Conservation (phyloP, 2,797 vertebrate species). For the Mormyrus proboscirostris region DNA sequence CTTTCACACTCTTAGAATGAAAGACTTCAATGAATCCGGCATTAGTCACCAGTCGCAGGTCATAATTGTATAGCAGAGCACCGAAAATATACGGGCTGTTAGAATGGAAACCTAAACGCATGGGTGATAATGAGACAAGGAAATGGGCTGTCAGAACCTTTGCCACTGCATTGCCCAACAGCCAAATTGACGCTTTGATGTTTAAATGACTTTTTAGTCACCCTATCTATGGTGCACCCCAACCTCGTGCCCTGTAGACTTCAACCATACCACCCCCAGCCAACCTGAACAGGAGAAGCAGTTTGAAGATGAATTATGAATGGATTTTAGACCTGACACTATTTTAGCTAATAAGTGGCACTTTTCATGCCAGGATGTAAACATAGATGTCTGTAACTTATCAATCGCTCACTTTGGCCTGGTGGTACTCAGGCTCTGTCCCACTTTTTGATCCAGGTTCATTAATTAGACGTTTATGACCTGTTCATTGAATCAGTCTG, state of each 20-base stretch:
- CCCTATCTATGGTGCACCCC: background rate
- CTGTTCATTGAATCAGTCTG: background rate
- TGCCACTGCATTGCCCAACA: background rate
- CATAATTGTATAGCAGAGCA: background rate
- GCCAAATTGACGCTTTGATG: background rate
- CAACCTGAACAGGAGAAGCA: background rate
- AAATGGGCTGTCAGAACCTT: background rate
- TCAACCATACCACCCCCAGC: background rate
- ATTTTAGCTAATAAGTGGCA: background rate
- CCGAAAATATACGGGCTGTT: background rate
- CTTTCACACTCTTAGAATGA: conserved; percentile 4
- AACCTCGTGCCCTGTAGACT: background rate
- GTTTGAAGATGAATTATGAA: background rate
- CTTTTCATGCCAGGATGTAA: background rate
- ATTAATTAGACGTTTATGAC: background rate
- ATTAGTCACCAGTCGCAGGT: background rate
- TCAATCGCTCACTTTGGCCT: background rate
- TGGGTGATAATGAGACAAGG: background rate
- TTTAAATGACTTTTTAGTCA: background rate
- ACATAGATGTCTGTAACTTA: background rate
- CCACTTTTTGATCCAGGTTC: background rate
- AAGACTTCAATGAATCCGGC: background rate
- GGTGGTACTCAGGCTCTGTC: background rate
- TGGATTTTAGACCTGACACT: background rate
- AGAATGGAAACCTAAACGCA: background rate